Evolutionary conservation across 2,888 invertebrate genomes (phyloP), one percentile per base, ranked within the genome.

Genomic region (Philereme transversata): DNA sequence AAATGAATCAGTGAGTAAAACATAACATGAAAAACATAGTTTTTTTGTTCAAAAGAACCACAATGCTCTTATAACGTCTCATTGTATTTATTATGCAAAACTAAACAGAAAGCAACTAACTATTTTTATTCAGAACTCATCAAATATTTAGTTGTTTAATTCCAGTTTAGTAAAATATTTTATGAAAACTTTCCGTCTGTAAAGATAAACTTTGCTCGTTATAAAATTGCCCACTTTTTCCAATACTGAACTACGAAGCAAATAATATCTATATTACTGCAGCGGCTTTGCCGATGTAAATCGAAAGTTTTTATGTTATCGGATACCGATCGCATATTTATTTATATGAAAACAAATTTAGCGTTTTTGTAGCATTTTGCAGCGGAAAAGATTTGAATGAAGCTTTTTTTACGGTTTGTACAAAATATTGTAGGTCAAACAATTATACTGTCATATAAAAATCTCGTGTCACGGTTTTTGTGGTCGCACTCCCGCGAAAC

Each of bases 241-340:
- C 36, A 50, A 48, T 57, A 22, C 34, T 35, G 46, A 51, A 52
- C 53, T 10, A 22, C 22, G 22, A 22, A 48, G 45, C 45, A 49
- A 52, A 56, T 48, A 57, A 57, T 35, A 51, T 51, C 43, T n/a
- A 38, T 46, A 49, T 45, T 57, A 57, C 45, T 41, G 49, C 53
- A 51, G 33, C 50, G 46, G 47, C 47, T 54, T 54, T 56, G 22
- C 49, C 57, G 8, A 54, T 54, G 51, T 36, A 43, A 47, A 41
- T 7, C 36, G 36, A 50, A 57, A 34, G 49, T 50, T 49, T 48
- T 52, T 47, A 57, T 54, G 43, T n/a, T 11, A 49, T 50, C 10
- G 43, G 9, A 53, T 57, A 34, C 36, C 53, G 36, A 49, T 60
- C 41, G 41, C 35, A 44, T 48, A 48, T 45, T 44, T 34, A 60